Base-by-base conservation (phyloP, 2,797 vertebrate genomes). In the Merluccius polli region DNA sequence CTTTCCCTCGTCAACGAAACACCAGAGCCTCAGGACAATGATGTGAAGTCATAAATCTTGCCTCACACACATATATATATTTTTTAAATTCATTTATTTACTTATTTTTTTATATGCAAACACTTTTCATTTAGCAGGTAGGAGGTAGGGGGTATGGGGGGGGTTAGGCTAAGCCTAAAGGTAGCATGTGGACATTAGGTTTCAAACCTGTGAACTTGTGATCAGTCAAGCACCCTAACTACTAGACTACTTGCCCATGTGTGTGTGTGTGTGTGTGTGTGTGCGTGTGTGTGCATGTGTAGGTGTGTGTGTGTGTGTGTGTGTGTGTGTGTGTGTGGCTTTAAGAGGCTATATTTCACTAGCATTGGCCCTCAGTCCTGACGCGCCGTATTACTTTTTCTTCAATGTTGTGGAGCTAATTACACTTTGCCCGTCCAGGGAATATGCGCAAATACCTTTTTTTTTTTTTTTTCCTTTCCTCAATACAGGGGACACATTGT, bases 41-140 rank as follows among this genome's bases (percentile, higher is more conserved):
- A 79, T 82, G 85, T 75, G 76, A 84, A 85, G 85, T 87, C 86
- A 89, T 90, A 87, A 84, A 92, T 91, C 85, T 80, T 59, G 21
- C 21, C 3, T 38, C 33, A 8, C 11, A 38, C 11, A 38, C 11
- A 38, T 38, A 38, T 38, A 38, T 38, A 59, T 8, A n/a, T 59
- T 59, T 8, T 59, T 18, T 48, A 48, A 21, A 21, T n/a, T n/a
- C n/a, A n/a, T n/a, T n/a, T n/a, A n/a, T n/a, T n/a, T n/a, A n/a
- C n/a, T n/a, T n/a, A n/a, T n/a, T n/a, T n/a, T n/a, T n/a, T n/a
- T n/a, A n/a, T n/a, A n/a, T n/a, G n/a, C n/a, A n/a, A n/a, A n/a
- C n/a, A n/a, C n/a, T n/a, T n/a, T n/a, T n/a, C 16, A 7, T 48
- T 18, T 2, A 48, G 44, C 44, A 48, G 18, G 44, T 18, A 48